A percentile compares a stretch with the other conserved stretches of the same genome.
These are phyloP conservation scores for Catajapyx aquilonaris DNA, from an alignment of 1,140 invertebrate genomes.

Conservation along the genomic window DNA sequence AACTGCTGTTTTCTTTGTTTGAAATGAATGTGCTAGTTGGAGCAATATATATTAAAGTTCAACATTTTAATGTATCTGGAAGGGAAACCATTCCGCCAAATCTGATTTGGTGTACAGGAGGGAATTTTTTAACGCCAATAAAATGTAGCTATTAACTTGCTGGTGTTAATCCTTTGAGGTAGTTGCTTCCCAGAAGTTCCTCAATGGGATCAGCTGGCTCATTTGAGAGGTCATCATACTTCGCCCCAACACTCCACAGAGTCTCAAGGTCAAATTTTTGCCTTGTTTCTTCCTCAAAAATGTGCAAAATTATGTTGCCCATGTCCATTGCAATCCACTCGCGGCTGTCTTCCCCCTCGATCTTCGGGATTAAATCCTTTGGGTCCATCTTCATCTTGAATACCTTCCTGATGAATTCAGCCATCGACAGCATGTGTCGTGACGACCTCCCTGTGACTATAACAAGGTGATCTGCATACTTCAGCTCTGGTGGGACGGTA, in stretches of 20 bases:
- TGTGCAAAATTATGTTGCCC: conserved; percentile 34
- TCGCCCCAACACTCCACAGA: conserved; percentile 25
- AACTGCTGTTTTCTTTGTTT: no score
- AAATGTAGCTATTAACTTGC: no score
- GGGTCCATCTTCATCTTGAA: conserved; percentile 49
- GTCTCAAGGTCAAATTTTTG: conserved; percentile 28
- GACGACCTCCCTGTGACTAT: conserved; percentile 47
- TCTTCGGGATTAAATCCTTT: conserved; percentile 40
- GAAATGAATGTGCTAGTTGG: no score
- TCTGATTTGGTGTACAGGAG: no score
- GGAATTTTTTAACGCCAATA: no score
- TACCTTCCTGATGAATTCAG: conserved; percentile 49
- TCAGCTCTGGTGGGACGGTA: conserved; percentile 41
- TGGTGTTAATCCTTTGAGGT: no score
- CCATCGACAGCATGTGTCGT: conserved; percentile 51
- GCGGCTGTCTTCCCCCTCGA: conserved; percentile 49
- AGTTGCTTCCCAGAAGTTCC: no score
- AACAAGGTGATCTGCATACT: conserved; percentile 66
- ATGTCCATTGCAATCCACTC: conserved; percentile 83
- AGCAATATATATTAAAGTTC: no score
- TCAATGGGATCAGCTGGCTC: no score
- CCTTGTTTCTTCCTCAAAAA: conserved; percentile 22
- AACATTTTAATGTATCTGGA: no score
- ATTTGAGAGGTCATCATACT: conserved; percentile 21
- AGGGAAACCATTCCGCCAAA: no score